Conservation (phyloP, 2,113 vertebrate species). For the Octodon degus region DNA sequence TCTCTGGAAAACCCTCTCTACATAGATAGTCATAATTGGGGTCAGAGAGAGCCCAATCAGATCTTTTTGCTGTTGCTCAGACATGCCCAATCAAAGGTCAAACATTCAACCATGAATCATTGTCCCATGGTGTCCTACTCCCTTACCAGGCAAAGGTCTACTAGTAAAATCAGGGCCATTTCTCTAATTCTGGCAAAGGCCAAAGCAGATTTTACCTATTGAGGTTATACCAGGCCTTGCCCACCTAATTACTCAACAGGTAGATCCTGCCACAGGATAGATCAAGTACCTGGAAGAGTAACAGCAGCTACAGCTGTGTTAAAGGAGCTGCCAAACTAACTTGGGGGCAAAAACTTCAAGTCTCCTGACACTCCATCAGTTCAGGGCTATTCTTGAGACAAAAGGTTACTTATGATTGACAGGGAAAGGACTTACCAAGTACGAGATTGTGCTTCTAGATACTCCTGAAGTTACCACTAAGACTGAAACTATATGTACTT, state of each 20-base stretch:
- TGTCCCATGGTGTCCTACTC: background rate
- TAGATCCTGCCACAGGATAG: background rate
- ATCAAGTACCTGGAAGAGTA: background rate
- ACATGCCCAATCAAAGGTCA: background rate
- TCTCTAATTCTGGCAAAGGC: background rate
- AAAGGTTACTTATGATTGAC: background rate
- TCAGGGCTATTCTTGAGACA: background rate
- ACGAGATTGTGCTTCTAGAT: background rate
- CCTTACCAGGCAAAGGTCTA: background rate
- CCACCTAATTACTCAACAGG: background rate
- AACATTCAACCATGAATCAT: background rate
- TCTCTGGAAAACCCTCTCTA: background rate
- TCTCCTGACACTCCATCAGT: background rate
- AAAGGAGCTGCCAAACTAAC: background rate
- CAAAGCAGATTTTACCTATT: background rate
- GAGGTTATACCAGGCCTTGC: background rate
- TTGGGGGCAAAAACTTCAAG: background rate
- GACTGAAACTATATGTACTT: background rate
- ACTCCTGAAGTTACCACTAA: background rate
- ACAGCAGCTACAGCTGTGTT: background rate
- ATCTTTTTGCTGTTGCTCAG: background rate
- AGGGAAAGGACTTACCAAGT: background rate
- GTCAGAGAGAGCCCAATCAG: background rate
- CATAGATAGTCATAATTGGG: background rate
- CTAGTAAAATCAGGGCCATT: background rate